Evolutionary conservation across 2,888 invertebrate species (phyloP).

Genomic region (Iselma pallidipennis): DNA sequence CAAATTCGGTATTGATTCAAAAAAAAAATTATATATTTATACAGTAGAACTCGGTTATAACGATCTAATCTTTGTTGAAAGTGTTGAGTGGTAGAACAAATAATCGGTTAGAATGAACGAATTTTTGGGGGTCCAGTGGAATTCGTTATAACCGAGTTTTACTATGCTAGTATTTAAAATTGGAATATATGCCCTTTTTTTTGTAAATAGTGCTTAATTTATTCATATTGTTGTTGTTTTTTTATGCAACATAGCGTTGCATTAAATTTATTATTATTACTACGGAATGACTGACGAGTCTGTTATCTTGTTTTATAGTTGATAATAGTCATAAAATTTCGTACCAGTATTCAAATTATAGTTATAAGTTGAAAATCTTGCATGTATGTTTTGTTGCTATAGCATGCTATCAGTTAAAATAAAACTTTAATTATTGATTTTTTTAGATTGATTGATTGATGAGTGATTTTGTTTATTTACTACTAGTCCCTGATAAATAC

Average conservation of each 20-base stretch:
- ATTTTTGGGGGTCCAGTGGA: too few relatives aligned
- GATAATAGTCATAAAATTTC: too few relatives aligned
- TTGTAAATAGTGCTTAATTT: neutral
- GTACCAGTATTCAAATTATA: slow-evolving; percentile 8
- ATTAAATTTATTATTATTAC: neutral
- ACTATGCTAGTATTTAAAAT: too few relatives aligned
- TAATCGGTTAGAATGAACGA: too few relatives aligned
- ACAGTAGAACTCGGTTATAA: too few relatives aligned
- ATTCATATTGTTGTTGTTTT: neutral
- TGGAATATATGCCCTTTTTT: too few relatives aligned
- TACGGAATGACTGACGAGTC: neutral
- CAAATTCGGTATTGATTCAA: too few relatives aligned
- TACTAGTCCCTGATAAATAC: neutral
- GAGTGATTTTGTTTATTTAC: neutral
- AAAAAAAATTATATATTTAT: too few relatives aligned
- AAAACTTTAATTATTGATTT: slow-evolving; percentile 13
- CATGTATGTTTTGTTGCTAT: slow-evolving; percentile 27
- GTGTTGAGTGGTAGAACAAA: too few relatives aligned
- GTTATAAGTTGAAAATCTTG: slow-evolving; percentile 8
- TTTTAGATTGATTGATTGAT: slow-evolving; percentile 20
- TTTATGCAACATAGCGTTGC: neutral
- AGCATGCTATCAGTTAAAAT: slow-evolving; percentile 30
- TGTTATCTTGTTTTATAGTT: neutral
- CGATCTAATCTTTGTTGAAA: too few relatives aligned
- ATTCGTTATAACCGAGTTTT: too few relatives aligned